A percentile compares a stretch with the other conserved stretches of the same genome.
Evolutionary conservation across 2,113 vertebrate genomes (phyloP).

Genomic region (Thunnus maccoyii): DNA sequence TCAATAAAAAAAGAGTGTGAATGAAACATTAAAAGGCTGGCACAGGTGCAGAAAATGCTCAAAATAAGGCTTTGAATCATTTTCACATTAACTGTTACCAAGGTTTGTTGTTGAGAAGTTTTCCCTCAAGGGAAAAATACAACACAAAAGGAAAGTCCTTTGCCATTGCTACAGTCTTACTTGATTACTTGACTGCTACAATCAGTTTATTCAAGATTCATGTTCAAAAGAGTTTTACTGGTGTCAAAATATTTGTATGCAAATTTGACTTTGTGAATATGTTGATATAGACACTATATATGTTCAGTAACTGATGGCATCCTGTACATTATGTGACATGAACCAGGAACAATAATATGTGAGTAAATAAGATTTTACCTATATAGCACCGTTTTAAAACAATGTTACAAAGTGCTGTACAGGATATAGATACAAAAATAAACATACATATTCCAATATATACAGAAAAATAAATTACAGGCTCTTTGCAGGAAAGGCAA

Average conservation of each 20-base stretch:
- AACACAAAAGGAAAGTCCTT: background rate
- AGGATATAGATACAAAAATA: no score
- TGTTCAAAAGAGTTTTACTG: background rate
- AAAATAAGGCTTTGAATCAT: slow-evolving; percentile 24
- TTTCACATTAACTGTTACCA: slow-evolving; percentile 3
- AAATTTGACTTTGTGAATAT: background rate
- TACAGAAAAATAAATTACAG: no score
- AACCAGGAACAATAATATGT: no score
- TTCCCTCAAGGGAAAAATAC: background rate
- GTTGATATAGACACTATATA: background rate
- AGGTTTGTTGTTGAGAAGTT: slow-evolving; percentile 12
- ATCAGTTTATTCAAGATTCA: background rate
- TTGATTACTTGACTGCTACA: background rate
- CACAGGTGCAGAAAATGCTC: slow-evolving; percentile 25
- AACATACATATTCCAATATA: no score
- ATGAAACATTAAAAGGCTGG: slow-evolving; percentile 65
- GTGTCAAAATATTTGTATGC: background rate
- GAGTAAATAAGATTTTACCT: no score
- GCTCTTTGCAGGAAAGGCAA: no score
- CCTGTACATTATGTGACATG: no score
- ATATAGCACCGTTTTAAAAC: no score
- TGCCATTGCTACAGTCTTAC: background rate
- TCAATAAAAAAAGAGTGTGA: slow-evolving; percentile 56
- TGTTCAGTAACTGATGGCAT: background rate
- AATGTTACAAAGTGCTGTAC: no score